Percentiles rank a stretch among this genome's conserved stretches.
phyloP scores from a whole-genome alignment of 2,113 vertebrate species.

The Pogonocichla stellata region DNA sequence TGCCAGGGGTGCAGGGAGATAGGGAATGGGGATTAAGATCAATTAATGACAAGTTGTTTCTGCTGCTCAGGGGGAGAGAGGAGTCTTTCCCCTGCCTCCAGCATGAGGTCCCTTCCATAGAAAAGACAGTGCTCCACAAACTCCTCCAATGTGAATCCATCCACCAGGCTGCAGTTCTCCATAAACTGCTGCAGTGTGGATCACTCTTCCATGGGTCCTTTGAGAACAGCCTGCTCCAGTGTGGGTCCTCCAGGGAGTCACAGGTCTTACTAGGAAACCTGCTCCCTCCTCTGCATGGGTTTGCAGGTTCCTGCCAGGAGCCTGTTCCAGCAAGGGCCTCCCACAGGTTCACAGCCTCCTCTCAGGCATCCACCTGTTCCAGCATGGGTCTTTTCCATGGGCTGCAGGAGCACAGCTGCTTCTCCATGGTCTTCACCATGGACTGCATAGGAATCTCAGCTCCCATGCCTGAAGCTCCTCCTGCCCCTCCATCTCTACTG shows the following conservation, averaged over 20 bases:
- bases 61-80: background rate
- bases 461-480: background rate
- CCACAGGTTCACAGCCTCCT: background rate
- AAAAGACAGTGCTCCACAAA: background rate
- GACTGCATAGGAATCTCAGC: background rate
- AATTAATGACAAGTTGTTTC: background rate
- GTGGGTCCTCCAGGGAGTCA: background rate
- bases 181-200: background rate
- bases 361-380: background rate
- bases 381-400: background rate
- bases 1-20: background rate
- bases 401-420: background rate
- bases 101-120: background rate
- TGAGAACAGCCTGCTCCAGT: background rate
- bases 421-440: background rate
- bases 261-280: background rate
- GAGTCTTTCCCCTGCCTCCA: background rate
- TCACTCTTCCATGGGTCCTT: background rate
- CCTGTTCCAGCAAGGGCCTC: background rate
- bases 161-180: background rate
- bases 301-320: background rate
- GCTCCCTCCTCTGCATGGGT: background rate
- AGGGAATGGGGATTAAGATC: background rate
- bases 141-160: background rate
- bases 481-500: accelerated